Evolutionary conservation across 2,113 vertebrate genomes (phyloP).

Genomic region (Rhinogobius similis): DNA sequence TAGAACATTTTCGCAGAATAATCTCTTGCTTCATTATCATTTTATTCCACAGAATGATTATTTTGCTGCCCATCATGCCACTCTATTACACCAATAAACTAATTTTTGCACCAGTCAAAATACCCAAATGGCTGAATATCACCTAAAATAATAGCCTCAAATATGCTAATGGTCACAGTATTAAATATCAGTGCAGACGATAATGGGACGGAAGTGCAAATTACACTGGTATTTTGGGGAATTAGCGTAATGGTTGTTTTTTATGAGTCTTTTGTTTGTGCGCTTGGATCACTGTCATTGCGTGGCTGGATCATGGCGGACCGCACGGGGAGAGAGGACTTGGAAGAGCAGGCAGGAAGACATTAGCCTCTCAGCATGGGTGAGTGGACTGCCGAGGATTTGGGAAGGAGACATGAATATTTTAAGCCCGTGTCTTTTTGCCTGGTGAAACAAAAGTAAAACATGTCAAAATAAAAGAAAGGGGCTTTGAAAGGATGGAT

Average conservation of each 20-base stretch:
- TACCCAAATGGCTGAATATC: neutral
- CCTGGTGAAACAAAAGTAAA: slow-evolving; percentile 27
- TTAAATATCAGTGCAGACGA: neutral
- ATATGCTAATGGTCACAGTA: neutral
- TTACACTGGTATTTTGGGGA: slow-evolving; percentile 9
- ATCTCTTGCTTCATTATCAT: neutral
- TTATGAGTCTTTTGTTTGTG: slow-evolving; percentile 34
- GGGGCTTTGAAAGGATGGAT: neutral
- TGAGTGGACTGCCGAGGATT: slow-evolving; percentile 42
- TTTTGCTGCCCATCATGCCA: neutral
- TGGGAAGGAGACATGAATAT: slow-evolving; percentile 26
- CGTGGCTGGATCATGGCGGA: slow-evolving; percentile 44
- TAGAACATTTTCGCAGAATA: neutral
- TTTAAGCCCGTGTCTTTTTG: slow-evolving; percentile 37
- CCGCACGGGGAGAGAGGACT: slow-evolving; percentile 43
- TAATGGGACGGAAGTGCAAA: slow-evolving; percentile 10
- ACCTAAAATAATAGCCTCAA: neutral
- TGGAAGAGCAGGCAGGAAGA: slow-evolving; percentile 48
- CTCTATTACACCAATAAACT: slow-evolving; percentile 1
- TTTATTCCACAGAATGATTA: neutral
- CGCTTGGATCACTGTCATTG: slow-evolving; percentile 47
- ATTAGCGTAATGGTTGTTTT: slow-evolving; percentile 30
- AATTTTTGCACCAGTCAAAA: neutral
- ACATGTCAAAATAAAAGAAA: slow-evolving; percentile 18
- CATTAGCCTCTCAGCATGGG: slow-evolving; percentile 61